Base-by-base conservation (phyloP, 2,797 vertebrate genomes). In the Crenuchus spilurus region DNA sequence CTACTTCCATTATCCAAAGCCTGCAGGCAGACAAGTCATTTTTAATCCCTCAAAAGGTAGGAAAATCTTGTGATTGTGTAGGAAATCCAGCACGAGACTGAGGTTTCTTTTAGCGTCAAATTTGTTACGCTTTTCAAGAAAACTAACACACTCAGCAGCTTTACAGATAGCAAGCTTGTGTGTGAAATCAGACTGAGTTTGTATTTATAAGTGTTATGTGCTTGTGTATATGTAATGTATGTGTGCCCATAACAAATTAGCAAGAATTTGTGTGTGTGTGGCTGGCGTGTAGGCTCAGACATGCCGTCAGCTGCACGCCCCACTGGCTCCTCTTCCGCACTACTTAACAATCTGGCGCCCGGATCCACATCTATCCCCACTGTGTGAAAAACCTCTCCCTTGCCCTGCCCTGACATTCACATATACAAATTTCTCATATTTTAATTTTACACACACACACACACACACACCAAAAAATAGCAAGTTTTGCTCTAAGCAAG, bases 321-420 rank as follows among this genome's bases (percentile, higher is more conserved):
- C 61, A 81, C 64, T 72, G 64, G 63, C 44, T 64, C 35, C 54
- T 68, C 49, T 54, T 70, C 70, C 60, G 80, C 57, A 71, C 69
- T 62, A 61, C 60, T 79, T 60, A 81, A 76, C 62, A 74, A 74
- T 74, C 72, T 70, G 49, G 31, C 18, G 31, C 41, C 41, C 4
- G 10, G 14, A 64, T 69, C 37, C 46, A 58, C 18, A 44, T 52
- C 75, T 22, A 10, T 60, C 9, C 18, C 10, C 24, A 26, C 49
- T 14, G 44, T 58, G 30, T 35, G 14, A 58, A 55, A 60, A 62
- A 67, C 37, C 60, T 37, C 28, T 71, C 54, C 46, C 46, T n/a
- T 2, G 18, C 49, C 41, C 24, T 30, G 30, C 16, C 30, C 31
- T 22, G 20, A 26, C 18, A 39, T 33, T 31, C 54, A 31, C 3